Base-by-base conservation (phyloP, 2,113 vertebrate genomes). In the Onychorhynchus coronatus region DNA sequence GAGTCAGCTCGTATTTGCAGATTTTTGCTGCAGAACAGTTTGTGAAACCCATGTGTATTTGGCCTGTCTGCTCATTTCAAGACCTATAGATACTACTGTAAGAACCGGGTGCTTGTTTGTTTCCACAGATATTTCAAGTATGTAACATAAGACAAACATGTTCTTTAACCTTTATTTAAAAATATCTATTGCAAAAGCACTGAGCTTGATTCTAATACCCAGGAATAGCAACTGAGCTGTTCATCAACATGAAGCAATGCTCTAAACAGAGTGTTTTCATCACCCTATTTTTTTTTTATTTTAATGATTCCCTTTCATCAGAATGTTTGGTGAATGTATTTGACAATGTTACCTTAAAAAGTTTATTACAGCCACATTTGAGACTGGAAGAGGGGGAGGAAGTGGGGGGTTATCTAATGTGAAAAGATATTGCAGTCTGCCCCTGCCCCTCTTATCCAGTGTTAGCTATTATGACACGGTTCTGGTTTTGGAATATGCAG, bases 81-180 rank as follows among this genome's bases (percentile, higher is more conserved):
- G 53, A 59, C 62, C 78, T 89, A 71, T 28, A 50, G 74, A 95
- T 18, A 19, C 39, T 74, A 22, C 49, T 1, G 0, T 53, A 68
- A 84, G 80, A 94, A 85, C 27, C 2, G 27, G 47, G 11, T 46
- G 27, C 72, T 82, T 81, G 63, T 58, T 95, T 85, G 28, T 84
- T 95, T 97, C 90, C 67, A 42, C 39, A n/a, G 61, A 72, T 35
- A 23, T 95, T 95, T 95, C 0, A 33, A 85, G 49, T 70, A 27
- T 3, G 14, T 91, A 88, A 63, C 56, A 52, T 73, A 84, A 76
- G 83, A 93, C 62, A 92, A 94, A 88, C 39, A 27, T 65, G n/a
- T 74, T 95, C 77, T 89, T 93, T 91, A 92, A 77, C 85, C 78
- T 96, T 83, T 83, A 41, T 93, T 91, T 95, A 90, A 97, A 95